Conservation (phyloP, 2,797 vertebrate species). For the Tapera naevia region DNA sequence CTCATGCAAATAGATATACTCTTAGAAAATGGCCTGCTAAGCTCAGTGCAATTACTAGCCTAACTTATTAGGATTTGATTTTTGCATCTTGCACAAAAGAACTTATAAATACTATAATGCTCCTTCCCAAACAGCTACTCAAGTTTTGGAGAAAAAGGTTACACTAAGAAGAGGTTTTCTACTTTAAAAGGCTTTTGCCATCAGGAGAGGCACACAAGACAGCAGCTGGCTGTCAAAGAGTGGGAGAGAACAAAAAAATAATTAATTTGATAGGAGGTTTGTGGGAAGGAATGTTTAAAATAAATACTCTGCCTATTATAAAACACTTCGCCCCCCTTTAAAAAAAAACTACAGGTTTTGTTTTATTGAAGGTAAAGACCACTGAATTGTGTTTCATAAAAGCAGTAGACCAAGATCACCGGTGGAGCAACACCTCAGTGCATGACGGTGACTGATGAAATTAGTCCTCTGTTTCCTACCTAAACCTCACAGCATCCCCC, state of each 20-base stretch:
- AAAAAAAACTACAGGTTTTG: not conserved
- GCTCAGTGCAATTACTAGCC: not conserved
- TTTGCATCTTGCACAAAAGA: not conserved
- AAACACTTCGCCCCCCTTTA: not conserved
- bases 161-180: not conserved
- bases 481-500: not conserved
- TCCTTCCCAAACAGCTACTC: not conserved
- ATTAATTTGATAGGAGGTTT: not conserved
- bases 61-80: not conserved
- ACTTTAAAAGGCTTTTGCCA: not conserved
- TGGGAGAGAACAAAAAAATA: not conserved
- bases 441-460: not conserved
- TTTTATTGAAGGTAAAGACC: not conserved
- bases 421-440: not conserved
- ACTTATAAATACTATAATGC: not conserved
- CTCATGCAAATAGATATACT: not conserved
- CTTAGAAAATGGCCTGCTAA: not conserved
- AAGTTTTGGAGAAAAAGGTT: not conserved
- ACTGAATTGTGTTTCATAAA: not conserved
- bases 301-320: not conserved
- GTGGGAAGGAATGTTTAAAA: not conserved
- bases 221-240: not conserved
- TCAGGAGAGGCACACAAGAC: not conserved
- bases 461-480: not conserved
- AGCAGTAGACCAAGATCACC: not conserved